Percentiles rank a stretch among this genome's conserved stretches.
Conservation (phyloP, 2,113 vertebrate species). For the Myotis lucifugus region DNA sequence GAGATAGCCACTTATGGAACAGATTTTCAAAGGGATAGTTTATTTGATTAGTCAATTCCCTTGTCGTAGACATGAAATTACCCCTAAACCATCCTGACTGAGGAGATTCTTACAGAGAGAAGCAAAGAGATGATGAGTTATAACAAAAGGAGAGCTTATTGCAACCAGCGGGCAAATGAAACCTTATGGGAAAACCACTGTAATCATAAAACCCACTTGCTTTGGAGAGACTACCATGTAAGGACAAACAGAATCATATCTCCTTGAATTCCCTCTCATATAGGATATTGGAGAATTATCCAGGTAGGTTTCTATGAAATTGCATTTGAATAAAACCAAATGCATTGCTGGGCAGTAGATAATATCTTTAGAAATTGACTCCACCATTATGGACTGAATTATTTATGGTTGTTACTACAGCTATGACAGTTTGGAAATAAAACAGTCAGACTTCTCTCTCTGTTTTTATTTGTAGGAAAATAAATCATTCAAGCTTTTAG, state of each 20-base stretch:
- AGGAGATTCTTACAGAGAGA: conserved; percentile 52
- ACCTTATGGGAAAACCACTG: conserved; percentile 74
- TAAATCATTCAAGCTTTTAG: conserved; percentile 73
- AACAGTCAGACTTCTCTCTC: conserved; percentile 54
- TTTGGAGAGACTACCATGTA: conserved; percentile 28
- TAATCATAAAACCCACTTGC: conserved; percentile 57
- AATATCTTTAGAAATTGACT: conserved; percentile 52
- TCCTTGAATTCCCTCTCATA: not conserved
- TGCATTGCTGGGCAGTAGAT: conserved; percentile 42
- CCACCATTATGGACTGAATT: conserved; percentile 32
- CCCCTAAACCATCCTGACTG: conserved; percentile 52
- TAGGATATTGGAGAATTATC: conserved; percentile 18
- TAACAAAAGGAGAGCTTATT: conserved; percentile 67
- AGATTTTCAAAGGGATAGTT: conserved; percentile 59
- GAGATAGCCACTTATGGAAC: conserved; percentile 35
- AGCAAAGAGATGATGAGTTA: not conserved
- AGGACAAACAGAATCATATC: conserved; percentile 46
- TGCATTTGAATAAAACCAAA: conserved; percentile 50
- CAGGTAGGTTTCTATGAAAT: conserved; percentile 59
- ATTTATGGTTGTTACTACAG: conserved; percentile 64
- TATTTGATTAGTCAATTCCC: conserved; percentile 72
- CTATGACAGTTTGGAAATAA: conserved; percentile 63
- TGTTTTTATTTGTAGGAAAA: conserved; percentile 77
- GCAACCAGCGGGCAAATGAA: conserved; percentile 66
- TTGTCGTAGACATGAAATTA: conserved; percentile 60